Evolutionary conservation across 2,113 vertebrate genomes (phyloP).

Genomic region (Holacanthus passer): DNA sequence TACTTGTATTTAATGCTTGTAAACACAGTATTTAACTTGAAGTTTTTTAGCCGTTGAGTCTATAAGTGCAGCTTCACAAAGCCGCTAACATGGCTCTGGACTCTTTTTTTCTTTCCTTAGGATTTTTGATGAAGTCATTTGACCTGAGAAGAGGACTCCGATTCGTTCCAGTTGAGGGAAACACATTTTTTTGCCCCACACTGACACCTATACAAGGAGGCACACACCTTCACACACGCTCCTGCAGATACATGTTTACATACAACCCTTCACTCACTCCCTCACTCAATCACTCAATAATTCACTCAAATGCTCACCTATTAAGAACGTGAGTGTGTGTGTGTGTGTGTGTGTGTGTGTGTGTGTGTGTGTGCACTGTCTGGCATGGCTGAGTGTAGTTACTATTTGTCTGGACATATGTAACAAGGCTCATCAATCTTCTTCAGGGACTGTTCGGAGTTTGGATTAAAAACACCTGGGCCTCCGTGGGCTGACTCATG

Average conservation of each 20-base stretch:
- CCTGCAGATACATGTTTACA: conserved; percentile 49
- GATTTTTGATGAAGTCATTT: conserved; percentile 23
- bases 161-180: conserved; percentile 33
- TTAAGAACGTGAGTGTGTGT: conserved; percentile 31
- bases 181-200: conserved; percentile 5
- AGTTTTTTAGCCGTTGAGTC: no score
- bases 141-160: not conserved
- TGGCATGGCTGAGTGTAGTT: conserved; percentile 69
- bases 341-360: conserved; percentile 7
- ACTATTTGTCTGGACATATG: conserved; percentile 80
- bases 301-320: conserved; percentile 52
- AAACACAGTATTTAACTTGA: not conserved
- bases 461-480: conserved; percentile 83
- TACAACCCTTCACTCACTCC: conserved; percentile 50
- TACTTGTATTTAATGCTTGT: no score
- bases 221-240: conserved; percentile 22
- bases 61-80: not conserved
- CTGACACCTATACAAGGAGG: conserved; percentile 13
- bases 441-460: conserved; percentile 72
- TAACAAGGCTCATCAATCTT: conserved; percentile 86
- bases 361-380: conserved; percentile 46
- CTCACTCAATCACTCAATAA: conserved; percentile 62
- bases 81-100: not conserved
- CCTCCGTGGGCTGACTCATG: conserved; percentile 70
- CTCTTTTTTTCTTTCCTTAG: not conserved